Evolutionary conservation across 2,888 invertebrate species (phyloP), one percentile per base, ranked within the genome.

Genomic region (Platycnemis pennipes): DNA sequence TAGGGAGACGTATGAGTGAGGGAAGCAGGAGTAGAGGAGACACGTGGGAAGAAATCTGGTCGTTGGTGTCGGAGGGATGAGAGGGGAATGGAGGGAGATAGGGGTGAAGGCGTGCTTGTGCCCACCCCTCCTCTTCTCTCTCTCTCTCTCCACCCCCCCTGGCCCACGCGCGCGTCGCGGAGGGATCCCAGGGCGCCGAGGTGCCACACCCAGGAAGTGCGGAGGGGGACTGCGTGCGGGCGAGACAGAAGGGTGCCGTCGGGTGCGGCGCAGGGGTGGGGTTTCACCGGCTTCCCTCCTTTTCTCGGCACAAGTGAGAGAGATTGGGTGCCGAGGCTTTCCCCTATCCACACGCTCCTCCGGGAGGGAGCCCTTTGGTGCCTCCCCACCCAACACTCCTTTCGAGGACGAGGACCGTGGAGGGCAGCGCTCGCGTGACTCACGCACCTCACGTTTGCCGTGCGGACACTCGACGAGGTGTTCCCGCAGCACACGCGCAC

Each of bases 201-300:
- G 89, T 89, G 89, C 89, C 89, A 89, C 89, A 89, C 89, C 89
- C 89, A 89, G 89, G 56, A 31, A 89, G 89, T 26, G 56, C 53
- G 89, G 44, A 46, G 11, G 45, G 19, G 44, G n/a, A 77, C 2
- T n/a, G 77, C 13, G 11, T 11, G 77, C 37, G 77, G 22, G 77
- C 13, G 77, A 26, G 37, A 2, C 11, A 37, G 31, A n/a, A 26
- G 2, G n/a, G n/a, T n/a, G n/a, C n/a, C n/a, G n/a, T n/a, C 11
- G 37, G 31, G 77, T 13, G 77, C 31, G 37, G 77, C 7, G 77
- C 63, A 19, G 7, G 63, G 63, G 63, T 16, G 19, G 26, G 63
- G 63, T 5, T 22, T n/a, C n/a, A n/a, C n/a, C n/a, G n/a, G n/a
- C n/a, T n/a, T n/a, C n/a, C n/a, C n/a, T n/a, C n/a, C n/a, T n/a